These are phyloP conservation scores for Pammene aurita DNA, from an alignment of 2,888 invertebrate species.

Conservation along the genomic window DNA sequence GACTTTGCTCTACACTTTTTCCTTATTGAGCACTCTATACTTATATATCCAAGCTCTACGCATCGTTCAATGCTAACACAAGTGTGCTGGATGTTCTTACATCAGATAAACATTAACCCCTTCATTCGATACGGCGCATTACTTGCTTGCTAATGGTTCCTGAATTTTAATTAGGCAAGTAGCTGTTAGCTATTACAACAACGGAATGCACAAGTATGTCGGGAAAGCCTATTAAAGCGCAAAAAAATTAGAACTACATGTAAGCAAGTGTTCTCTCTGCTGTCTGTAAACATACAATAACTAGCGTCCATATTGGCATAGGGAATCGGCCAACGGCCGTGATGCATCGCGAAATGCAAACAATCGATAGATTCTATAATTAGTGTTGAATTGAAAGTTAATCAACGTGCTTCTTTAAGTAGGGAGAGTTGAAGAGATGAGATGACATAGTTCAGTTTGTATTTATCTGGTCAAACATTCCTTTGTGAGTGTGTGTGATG, in stretches of 20 bases:
- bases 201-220: conserved; percentile 15
- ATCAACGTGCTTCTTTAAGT: not conserved
- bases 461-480: no score
- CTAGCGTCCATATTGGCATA: conserved; percentile 2
- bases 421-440: not conserved
- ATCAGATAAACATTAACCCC: conserved; percentile 11
- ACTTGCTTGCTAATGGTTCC: conserved; percentile 25
- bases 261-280: conserved; percentile 5
- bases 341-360: conserved; percentile 1
- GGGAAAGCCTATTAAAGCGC: conserved; percentile 2
- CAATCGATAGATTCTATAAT: not conserved
- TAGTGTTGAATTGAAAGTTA: not conserved
- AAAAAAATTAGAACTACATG: not conserved
- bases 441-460: not conserved
- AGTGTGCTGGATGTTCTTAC: conserved; percentile 1
- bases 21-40: not conserved
- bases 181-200: not conserved
- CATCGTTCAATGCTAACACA: not conserved
- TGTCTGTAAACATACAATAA: conserved; percentile 5
- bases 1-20: not conserved
- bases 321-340: not conserved
- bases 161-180: conserved; percentile 8
- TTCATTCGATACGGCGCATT: conserved; percentile 23
- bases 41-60: no score
- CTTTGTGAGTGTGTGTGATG: no score